Percentiles rank a stretch among this genome's conserved stretches.
These are phyloP conservation scores for Catocala fraxini DNA, from an alignment of 2,888 invertebrate genomes.

Conservation along the genomic window DNA sequence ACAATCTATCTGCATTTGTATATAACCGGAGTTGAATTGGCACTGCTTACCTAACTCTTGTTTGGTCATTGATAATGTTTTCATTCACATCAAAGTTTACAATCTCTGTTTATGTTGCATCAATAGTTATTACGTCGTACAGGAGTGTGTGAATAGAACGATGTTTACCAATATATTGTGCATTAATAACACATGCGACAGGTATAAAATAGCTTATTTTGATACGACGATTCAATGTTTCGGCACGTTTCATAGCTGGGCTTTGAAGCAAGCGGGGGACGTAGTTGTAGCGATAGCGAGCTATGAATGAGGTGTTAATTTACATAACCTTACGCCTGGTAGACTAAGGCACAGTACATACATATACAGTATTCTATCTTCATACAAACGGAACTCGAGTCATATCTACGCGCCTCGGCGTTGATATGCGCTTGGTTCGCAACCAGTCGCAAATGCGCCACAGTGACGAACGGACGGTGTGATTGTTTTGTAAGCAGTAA, in stretches of 20 bases:
- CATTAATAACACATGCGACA: slow-evolving; percentile 19
- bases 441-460: too few relatives aligned
- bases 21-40: too few relatives aligned
- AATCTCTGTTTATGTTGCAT: background rate
- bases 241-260: slow-evolving; percentile 17
- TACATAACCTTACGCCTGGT: too few relatives aligned
- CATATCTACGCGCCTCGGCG: too few relatives aligned
- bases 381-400: too few relatives aligned
- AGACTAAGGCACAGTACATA: too few relatives aligned
- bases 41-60: background rate
- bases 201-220: slow-evolving; percentile 25
- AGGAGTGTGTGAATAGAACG: slow-evolving; percentile 2
- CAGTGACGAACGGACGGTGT: too few relatives aligned
- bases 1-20: too few relatives aligned
- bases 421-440: too few relatives aligned
- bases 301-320: background rate
- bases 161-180: slow-evolving; percentile 13
- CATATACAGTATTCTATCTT: too few relatives aligned
- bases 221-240: slow-evolving; percentile 22
- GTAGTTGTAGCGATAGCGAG: background rate
- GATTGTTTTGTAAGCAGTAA: too few relatives aligned
- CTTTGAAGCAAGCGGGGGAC: slow-evolving; percentile 12
- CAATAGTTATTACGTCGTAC: slow-evolving; percentile 7
- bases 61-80: background rate
- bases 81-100: slow-evolving; percentile 3